phyloP scores from a whole-genome alignment of 2,113 vertebrate species.

The Hippocampus comes region DNA sequence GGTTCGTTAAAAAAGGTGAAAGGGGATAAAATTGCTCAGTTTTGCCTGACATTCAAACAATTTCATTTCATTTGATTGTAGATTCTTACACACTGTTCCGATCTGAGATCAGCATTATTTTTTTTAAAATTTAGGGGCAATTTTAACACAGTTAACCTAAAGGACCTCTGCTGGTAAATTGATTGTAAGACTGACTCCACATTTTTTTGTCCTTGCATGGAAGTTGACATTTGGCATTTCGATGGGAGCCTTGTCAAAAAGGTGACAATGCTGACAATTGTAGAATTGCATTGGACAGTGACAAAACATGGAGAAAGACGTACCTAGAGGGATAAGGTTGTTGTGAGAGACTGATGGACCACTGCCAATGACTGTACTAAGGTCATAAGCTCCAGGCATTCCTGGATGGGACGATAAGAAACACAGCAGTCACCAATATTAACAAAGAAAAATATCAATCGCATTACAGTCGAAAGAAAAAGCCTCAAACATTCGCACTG shows the following conservation, averaged over 20 bases:
- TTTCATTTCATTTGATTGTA: too few species aligned
- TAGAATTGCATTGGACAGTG: background rate
- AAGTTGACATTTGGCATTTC: background rate
- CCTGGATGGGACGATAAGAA: slow-evolving; percentile 61
- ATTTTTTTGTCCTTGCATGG: background rate
- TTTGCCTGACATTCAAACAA: too few species aligned
- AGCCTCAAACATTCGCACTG: background rate
- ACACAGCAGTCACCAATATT: slow-evolving; percentile 10
- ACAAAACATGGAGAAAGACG: slow-evolving; percentile 26
- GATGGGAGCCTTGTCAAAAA: background rate
- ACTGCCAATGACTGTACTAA: slow-evolving; percentile 89
- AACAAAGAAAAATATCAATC: background rate
- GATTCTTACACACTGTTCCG: background rate
- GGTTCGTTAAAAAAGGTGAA: too few species aligned
- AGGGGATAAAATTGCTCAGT: too few species aligned
- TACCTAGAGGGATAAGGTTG: slow-evolving; percentile 93
- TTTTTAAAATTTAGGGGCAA: background rate
- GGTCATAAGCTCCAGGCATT: slow-evolving; percentile 91
- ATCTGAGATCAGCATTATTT: background rate
- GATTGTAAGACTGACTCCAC: background rate
- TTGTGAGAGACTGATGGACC: slow-evolving; percentile 85
- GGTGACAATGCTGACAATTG: background rate
- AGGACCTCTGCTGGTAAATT: background rate
- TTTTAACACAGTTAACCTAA: background rate
- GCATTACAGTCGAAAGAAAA: background rate